Conservation (phyloP, 2,113 vertebrate species). For the Corynorhinus townsendii region DNA sequence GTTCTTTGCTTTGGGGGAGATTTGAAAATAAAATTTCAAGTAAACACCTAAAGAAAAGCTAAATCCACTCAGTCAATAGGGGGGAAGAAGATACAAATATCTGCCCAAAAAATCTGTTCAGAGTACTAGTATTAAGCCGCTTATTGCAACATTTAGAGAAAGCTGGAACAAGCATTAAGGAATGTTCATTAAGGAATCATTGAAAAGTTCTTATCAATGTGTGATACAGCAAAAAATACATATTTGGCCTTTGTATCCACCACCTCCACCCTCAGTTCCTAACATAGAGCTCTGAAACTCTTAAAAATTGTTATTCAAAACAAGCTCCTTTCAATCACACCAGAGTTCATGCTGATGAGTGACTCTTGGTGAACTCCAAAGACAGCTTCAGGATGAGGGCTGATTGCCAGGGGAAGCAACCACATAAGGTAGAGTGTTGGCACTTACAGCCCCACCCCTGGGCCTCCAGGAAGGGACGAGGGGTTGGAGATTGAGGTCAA, state of each 20-base stretch:
- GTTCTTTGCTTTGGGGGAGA: constrained; percentile 11
- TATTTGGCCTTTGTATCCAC: neutral
- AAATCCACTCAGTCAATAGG: constrained; percentile 28
- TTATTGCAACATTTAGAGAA: neutral
- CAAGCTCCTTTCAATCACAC: neutral
- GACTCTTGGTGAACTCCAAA: neutral
- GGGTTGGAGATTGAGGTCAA: neutral
- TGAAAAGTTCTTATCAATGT: neutral
- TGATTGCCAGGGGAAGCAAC: neutral
- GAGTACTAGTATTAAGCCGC: constrained; percentile 6
- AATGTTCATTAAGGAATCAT: neutral
- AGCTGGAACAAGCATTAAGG: neutral
- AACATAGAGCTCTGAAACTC: neutral
- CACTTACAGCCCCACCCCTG: neutral
- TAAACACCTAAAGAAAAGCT: constrained; percentile 35
- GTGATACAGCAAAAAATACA: neutral
- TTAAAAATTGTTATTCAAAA: neutral
- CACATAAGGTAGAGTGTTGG: neutral
- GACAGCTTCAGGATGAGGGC: neutral
- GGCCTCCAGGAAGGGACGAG: neutral
- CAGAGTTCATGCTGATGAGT: neutral
- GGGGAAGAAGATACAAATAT: neutral
- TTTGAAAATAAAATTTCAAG: constrained; percentile 50
- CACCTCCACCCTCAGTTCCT: neutral
- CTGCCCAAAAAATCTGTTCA: neutral